Conservation (phyloP, 2,113 vertebrate genomes). For the Tenebrosternarchus preto region DNA sequence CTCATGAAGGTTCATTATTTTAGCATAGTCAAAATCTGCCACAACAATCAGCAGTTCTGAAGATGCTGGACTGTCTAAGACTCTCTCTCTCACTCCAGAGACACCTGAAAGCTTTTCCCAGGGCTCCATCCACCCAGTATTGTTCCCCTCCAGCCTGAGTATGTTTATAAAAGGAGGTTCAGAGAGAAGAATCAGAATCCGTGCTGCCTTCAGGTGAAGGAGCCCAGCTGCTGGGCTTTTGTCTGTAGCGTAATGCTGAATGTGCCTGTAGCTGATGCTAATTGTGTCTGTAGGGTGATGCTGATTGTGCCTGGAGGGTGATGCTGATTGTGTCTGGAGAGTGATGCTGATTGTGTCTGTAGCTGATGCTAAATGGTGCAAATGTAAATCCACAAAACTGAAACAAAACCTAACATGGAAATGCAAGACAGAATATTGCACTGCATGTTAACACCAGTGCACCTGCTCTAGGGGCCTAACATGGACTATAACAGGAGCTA, state of each 20-base stretch:
- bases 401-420: neutral
- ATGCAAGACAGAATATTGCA: too few relatives aligned
- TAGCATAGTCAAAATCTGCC: neutral
- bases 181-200: constrained; percentile 1
- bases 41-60: too few relatives aligned
- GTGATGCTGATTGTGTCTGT: neutral
- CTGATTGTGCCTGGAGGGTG: neutral
- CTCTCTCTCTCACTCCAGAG: constrained; percentile 1
- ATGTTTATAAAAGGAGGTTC: constrained; percentile 15
- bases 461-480: too few relatives aligned
- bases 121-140: neutral
- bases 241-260: neutral
- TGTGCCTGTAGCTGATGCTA: too few relatives aligned
- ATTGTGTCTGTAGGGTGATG: neutral
- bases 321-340: neutral
- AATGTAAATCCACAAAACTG: neutral
- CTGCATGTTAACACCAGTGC: too few relatives aligned
- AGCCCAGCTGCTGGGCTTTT: neutral
- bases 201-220: neutral
- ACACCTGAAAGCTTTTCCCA: neutral
- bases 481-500: too few relatives aligned
- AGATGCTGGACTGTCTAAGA: neutral
- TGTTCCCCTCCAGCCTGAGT: neutral
- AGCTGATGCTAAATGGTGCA: neutral
- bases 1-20: neutral